Evolutionary conservation across 2,888 invertebrate species (phyloP).

Genomic region (Diachrysia chrysitis): DNA sequence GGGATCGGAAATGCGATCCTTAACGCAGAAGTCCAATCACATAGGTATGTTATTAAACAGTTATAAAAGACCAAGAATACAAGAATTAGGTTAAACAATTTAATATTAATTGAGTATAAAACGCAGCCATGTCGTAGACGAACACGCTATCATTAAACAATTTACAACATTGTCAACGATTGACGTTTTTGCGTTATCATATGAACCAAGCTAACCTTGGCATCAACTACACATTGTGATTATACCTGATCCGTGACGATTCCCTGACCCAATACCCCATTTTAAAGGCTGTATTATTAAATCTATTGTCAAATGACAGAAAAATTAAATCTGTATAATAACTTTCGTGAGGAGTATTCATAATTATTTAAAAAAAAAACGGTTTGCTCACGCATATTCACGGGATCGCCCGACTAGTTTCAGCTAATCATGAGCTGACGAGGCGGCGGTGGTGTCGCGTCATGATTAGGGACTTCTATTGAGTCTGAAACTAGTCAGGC

Average conservation of each 20-base stretch:
- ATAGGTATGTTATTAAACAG: neutral
- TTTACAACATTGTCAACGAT: constrained; percentile 59
- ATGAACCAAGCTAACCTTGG: constrained; percentile 70
- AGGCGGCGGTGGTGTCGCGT: too few relatives aligned
- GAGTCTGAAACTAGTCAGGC: too few relatives aligned
- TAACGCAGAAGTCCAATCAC: neutral
- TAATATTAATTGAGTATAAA: neutral
- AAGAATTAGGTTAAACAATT: neutral
- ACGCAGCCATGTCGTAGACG: constrained; percentile 19
- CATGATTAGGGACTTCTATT: too few relatives aligned
- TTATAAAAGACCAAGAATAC: neutral
- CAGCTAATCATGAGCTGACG: too few relatives aligned
- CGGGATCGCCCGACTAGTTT: too few relatives aligned
- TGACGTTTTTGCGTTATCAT: constrained; percentile 64
- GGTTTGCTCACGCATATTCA: too few relatives aligned
- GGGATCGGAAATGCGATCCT: too few relatives aligned
- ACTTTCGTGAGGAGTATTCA: too few relatives aligned
- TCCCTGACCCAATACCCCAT: constrained; percentile 79
- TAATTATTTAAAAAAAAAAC: too few relatives aligned
- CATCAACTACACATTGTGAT: constrained; percentile 69
- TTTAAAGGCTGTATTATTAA: constrained; percentile 57
- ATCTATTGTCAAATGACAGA: too few relatives aligned
- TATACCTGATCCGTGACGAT: constrained; percentile 67
- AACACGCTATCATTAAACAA: constrained; percentile 53
- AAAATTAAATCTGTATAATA: too few relatives aligned